Conservation (phyloP, 2,113 vertebrate species). For the Orthonyx spaldingii region DNA sequence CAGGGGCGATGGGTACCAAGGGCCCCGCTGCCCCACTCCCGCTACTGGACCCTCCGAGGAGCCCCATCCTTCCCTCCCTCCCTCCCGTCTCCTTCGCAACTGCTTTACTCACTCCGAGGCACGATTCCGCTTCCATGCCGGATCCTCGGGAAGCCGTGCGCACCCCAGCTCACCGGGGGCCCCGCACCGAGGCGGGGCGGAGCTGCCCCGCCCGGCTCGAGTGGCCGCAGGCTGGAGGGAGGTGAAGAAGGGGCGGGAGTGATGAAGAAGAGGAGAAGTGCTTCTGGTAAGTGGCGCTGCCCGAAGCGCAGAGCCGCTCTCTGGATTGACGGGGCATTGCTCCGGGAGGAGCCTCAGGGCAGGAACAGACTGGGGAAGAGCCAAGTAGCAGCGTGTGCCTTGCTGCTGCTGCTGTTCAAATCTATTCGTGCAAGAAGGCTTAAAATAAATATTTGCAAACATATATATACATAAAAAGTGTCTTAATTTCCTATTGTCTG, state of each 20-base stretch:
- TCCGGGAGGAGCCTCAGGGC: background rate
- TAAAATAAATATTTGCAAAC: background rate
- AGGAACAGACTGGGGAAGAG: background rate
- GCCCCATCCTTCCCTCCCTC: background rate
- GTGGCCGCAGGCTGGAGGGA: background rate
- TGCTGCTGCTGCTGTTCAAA: background rate
- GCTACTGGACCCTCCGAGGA: background rate
- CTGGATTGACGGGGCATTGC: background rate
- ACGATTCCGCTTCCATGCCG: background rate
- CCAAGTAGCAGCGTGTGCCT: fast-evolving
- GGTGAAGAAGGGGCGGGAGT: background rate
- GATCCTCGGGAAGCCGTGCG: background rate
- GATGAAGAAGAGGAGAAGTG: background rate
- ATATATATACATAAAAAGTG: background rate
- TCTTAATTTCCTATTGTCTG: background rate
- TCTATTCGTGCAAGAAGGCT: background rate
- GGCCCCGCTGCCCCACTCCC: background rate
- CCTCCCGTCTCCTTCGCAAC: fast-evolving
- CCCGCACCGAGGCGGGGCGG: background rate
- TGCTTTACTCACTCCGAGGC: background rate
- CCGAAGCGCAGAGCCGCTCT: background rate
- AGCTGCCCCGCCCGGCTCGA: background rate
- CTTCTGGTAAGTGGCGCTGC: background rate
- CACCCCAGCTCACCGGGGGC: background rate
- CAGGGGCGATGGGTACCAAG: background rate